A percentile compares a stretch with the other conserved stretches of the same genome.
Conservation (phyloP, 2,797 vertebrate genomes). For the Cyclopterus lumpus region DNA sequence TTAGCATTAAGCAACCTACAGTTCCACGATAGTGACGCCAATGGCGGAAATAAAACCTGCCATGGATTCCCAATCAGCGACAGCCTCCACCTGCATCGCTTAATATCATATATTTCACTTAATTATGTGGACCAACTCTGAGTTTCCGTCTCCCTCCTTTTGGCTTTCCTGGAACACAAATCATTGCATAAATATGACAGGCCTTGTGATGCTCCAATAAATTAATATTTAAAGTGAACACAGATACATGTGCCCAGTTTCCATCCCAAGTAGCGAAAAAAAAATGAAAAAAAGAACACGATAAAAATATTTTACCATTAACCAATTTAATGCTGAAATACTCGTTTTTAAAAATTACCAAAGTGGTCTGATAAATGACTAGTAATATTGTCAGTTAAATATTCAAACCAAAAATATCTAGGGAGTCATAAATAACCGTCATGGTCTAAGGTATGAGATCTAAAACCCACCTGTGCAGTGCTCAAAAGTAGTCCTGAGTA, state of each 20-base stretch:
- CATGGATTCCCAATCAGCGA: slow-evolving; percentile 9
- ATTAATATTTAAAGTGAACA: background rate
- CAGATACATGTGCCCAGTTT: background rate
- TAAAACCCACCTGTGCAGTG: background rate
- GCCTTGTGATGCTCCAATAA: background rate
- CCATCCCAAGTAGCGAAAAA: too few relatives aligned
- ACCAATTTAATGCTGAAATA: background rate
- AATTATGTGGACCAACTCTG: slow-evolving; percentile 1
- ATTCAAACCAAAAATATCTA: background rate
- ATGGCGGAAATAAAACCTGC: slow-evolving; percentile 12
- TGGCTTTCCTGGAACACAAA: slow-evolving; percentile 1
- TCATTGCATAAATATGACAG: slow-evolving; percentile 14
- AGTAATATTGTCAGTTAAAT: background rate
- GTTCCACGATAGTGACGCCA: background rate
- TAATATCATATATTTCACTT: background rate
- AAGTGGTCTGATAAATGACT: background rate
- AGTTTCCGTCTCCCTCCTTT: background rate
- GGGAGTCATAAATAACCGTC: background rate
- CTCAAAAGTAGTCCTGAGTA: background rate
- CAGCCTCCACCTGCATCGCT: background rate
- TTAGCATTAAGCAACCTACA: slow-evolving; percentile 6
- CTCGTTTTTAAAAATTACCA: background rate
- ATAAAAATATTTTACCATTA: background rate
- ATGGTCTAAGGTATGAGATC: background rate
- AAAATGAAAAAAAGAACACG: background rate